Evolutionary conservation across 2,113 vertebrate species (phyloP).

Genomic region (Centropristis striata): DNA sequence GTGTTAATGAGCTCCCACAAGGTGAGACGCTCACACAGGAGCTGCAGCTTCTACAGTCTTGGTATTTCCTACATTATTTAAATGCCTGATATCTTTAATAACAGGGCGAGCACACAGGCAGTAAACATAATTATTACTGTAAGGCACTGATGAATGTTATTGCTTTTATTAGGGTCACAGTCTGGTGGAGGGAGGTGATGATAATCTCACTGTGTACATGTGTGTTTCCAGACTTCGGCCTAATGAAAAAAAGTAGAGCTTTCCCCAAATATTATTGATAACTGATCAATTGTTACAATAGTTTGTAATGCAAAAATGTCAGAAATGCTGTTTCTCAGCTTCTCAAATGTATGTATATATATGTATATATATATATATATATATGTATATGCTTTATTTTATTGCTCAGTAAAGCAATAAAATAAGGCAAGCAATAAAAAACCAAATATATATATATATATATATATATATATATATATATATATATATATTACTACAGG

Average conservation of each 20-base stretch:
- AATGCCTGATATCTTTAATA: neutral
- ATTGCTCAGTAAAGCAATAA: no score
- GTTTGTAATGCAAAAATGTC: no score
- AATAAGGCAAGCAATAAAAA: no score
- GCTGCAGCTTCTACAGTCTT: neutral
- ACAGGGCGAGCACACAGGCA: neutral
- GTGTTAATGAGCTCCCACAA: conserved; percentile 42
- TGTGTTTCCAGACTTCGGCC: neutral
- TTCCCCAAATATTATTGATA: no score
- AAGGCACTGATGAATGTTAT: conserved; percentile 6
- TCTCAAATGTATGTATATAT: no score
- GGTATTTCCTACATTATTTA: neutral
- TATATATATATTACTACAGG: no score
- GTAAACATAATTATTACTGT: conserved; percentile 2
- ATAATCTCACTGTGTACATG: neutral
- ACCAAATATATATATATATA: no score
- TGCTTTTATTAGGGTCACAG: conserved; percentile 35
- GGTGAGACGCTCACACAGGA: conserved; percentile 50
- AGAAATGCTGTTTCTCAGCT: no score
- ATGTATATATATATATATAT: no score
- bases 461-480: no score
- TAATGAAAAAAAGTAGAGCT: neutral
- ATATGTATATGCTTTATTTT: no score
- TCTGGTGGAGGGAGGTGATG: neutral
- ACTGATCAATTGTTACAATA: no score